Evolutionary conservation across 2,888 invertebrate genomes (phyloP).

Genomic region (Nasonia oneida): DNA sequence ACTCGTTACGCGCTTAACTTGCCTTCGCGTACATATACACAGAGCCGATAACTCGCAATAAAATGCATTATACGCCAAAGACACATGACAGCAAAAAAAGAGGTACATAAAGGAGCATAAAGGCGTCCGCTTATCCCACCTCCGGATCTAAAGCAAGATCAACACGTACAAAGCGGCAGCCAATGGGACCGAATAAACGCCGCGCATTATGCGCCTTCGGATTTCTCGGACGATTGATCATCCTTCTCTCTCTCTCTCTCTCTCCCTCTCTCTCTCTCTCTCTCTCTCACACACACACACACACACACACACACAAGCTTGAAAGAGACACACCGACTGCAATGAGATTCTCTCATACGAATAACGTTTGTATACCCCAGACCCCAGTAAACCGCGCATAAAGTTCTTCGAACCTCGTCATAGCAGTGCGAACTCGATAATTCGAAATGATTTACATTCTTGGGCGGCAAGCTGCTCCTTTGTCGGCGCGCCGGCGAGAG

Average conservation of each 20-base stretch:
- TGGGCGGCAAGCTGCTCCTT: slow-evolving; percentile 13
- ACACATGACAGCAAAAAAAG: slow-evolving; percentile 7
- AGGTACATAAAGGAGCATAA: not conserved
- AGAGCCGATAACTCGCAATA: not conserved
- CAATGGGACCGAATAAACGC: not conserved
- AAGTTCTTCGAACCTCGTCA: not conserved
- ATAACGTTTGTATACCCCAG: too few species aligned
- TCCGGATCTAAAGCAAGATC: slow-evolving; percentile 42
- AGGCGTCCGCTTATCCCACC: not conserved
- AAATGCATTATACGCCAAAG: not conserved
- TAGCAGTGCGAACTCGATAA: slow-evolving; percentile 43
- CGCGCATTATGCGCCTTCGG: slow-evolving; percentile 7
- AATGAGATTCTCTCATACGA: not conserved
- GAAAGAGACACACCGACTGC: too few species aligned
- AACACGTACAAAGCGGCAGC: not conserved
- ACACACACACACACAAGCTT: too few species aligned
- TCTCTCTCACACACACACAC: too few species aligned
- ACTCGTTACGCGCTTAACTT: not conserved
- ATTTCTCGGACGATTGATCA: slow-evolving; percentile 49
- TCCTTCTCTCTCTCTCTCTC: not conserved
- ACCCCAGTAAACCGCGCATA: too few species aligned
- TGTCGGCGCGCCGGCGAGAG: not conserved
- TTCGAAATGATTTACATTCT: slow-evolving; percentile 50
- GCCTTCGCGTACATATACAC: not conserved
- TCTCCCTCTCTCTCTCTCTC: too few species aligned